phyloP scores from a whole-genome alignment of 2,888 invertebrate species.

The Lissocephala sabroskyi region DNA sequence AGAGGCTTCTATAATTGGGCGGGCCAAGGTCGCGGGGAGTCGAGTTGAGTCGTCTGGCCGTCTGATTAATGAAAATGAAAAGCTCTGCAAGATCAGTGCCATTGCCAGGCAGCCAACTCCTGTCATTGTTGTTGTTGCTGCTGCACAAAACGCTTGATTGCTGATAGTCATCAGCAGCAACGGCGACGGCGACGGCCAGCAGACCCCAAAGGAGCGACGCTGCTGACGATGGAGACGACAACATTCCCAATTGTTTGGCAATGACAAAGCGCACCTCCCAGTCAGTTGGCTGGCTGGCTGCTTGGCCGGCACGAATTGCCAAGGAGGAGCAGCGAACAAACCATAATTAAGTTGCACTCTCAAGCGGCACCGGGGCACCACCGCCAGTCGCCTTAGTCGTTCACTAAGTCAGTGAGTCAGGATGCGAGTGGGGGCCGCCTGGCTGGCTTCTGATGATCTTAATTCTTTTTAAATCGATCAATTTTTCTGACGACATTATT shows the following conservation, averaged over 20 bases:
- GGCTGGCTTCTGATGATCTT: slow-evolving; percentile 59
- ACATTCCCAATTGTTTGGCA: slow-evolving; percentile 56
- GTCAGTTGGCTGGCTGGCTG: slow-evolving; percentile 29
- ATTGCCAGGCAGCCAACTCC: slow-evolving; percentile 28
- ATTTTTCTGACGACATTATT: slow-evolving; percentile 68
- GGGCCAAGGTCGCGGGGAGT: no score
- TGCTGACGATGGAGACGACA: slow-evolving; percentile 4
- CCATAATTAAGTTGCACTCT: slow-evolving; percentile 61
- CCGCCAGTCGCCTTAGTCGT: slow-evolving; percentile 35
- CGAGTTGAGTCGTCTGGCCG: no score
- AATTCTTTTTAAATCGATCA: slow-evolving; percentile 68
- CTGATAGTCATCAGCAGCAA: slow-evolving; percentile 56
- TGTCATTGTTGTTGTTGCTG: slow-evolving; percentile 34
- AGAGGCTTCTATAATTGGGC: no score
- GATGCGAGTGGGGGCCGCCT: slow-evolving; percentile 21
- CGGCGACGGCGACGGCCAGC: slow-evolving; percentile 10
- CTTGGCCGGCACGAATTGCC: no score
- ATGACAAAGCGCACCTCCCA: slow-evolving; percentile 65
- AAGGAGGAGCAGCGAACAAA: slow-evolving; percentile 57
- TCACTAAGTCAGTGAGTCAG: slow-evolving; percentile 64
- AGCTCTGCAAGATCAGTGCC: no score
- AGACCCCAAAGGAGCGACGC: neutral
- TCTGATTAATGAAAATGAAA: no score
- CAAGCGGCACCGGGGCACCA: neutral
- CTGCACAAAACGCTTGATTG: slow-evolving; percentile 65